Evolutionary conservation across 2,797 vertebrate genomes (phyloP).

Genomic region (Platyrinchus mystaceus): DNA sequence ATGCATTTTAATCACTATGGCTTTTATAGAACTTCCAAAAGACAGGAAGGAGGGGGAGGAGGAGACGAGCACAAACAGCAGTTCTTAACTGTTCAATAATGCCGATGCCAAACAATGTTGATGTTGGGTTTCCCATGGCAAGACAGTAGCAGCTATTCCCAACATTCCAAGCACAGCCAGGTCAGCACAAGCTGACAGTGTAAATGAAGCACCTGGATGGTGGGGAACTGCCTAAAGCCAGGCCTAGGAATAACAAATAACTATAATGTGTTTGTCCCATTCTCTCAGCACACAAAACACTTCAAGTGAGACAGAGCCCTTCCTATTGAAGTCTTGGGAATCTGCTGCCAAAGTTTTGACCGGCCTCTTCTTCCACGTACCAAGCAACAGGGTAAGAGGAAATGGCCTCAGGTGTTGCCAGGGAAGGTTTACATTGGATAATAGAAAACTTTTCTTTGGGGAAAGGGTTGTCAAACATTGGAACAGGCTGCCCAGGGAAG

Average conservation of each 20-base stretch:
- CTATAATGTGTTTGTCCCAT: not conserved
- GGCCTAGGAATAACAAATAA: not conserved
- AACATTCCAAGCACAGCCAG: not conserved
- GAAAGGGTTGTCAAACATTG: not conserved
- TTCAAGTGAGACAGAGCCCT: not conserved
- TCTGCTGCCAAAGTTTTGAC: not conserved
- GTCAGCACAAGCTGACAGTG: not conserved
- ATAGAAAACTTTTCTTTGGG: not conserved
- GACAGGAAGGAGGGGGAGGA: not conserved
- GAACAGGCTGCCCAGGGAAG: not conserved
- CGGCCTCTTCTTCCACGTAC: not conserved
- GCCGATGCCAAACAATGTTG: not conserved
- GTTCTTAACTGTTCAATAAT: not conserved
- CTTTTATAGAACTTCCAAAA: not conserved
- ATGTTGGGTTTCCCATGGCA: not conserved
- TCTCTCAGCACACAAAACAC: not conserved
- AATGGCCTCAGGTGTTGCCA: not conserved
- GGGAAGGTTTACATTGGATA: not conserved
- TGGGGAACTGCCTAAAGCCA: not conserved
- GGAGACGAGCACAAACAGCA: not conserved
- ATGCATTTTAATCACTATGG: not conserved
- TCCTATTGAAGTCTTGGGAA: not conserved
- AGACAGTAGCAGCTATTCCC: not conserved
- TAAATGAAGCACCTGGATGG: not conserved
- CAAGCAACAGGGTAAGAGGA: rapidly evolving